These are phyloP conservation scores for Protonemura montana DNA, from an alignment of 2,888 invertebrate species.

Conservation along the genomic window DNA sequence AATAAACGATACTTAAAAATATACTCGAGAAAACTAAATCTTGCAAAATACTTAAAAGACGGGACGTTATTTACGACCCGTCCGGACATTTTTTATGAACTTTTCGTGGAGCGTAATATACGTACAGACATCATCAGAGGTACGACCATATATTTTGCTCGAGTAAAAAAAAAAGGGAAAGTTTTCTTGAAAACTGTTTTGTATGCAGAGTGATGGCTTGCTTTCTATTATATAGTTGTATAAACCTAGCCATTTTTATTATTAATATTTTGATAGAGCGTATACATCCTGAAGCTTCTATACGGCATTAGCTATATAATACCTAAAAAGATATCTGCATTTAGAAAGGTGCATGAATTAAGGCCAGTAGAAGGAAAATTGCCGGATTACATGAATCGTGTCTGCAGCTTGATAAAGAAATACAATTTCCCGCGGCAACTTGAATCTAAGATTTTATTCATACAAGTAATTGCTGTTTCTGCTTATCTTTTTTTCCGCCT, in stretches of 20 bases:
- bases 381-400: background rate
- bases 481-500: background rate
- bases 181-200: background rate
- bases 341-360: constrained; percentile 3
- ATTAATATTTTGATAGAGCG: background rate
- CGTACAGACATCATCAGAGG: background rate
- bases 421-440: background rate
- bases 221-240: background rate
- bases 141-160: background rate
- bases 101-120: background rate
- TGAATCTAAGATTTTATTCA: background rate
- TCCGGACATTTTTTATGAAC: background rate
- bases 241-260: background rate
- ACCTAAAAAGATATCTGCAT: background rate
- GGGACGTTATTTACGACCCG: background rate
- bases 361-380: background rate
- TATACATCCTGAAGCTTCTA: background rate
- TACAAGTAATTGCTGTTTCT: constrained; percentile 12
- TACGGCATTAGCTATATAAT: background rate
- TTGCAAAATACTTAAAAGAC: background rate
- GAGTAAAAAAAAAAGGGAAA: background rate
- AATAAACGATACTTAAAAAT: constrained; percentile 12
- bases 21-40: background rate
- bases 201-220: background rate
- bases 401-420: background rate